phyloP scores from a whole-genome alignment of 2,113 vertebrate species.

The Corythoichthys intestinalis region DNA sequence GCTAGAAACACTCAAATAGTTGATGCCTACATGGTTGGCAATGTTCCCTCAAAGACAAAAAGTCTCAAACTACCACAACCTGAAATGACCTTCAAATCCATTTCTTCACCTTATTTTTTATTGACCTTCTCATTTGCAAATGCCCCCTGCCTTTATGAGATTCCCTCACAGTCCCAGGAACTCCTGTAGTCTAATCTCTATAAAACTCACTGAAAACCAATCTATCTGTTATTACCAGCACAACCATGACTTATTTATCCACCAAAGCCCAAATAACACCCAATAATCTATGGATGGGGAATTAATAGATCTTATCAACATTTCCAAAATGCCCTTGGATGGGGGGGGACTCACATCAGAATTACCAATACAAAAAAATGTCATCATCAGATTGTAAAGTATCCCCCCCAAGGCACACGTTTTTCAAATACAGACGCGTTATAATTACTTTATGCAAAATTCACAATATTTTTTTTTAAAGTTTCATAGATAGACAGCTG shows the following conservation, averaged over 20 bases:
- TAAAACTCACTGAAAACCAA: slow-evolving; percentile 64
- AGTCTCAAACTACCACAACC: neutral
- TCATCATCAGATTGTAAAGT: slow-evolving; percentile 28
- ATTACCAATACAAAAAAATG: slow-evolving; percentile 34
- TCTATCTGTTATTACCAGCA: slow-evolving; percentile 68
- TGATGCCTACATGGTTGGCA: neutral
- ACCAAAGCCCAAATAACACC: slow-evolving; percentile 49
- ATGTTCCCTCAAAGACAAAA: neutral
- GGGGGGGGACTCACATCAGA: slow-evolving; percentile 34
- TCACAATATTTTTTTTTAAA: neutral
- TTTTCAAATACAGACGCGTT: neutral
- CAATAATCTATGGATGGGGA: slow-evolving; percentile 61
- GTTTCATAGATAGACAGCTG: neutral
- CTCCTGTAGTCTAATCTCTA: slow-evolving; percentile 50
- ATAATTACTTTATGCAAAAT: too few relatives aligned
- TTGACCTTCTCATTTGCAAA: slow-evolving; percentile 12
- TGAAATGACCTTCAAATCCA: slow-evolving; percentile 12
- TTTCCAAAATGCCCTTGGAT: slow-evolving; percentile 54
- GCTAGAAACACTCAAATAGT: neutral
- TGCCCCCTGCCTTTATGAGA: slow-evolving; percentile 8
- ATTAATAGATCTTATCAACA: slow-evolving; percentile 36
- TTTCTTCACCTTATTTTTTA: slow-evolving; percentile 19
- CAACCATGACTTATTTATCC: slow-evolving; percentile 66
- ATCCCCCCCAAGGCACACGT: neutral
- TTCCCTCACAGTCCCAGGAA: slow-evolving; percentile 32